phyloP scores from a whole-genome alignment of 64 coral and sea anemone genomes.

The Pocillopora damicornis region DNA sequence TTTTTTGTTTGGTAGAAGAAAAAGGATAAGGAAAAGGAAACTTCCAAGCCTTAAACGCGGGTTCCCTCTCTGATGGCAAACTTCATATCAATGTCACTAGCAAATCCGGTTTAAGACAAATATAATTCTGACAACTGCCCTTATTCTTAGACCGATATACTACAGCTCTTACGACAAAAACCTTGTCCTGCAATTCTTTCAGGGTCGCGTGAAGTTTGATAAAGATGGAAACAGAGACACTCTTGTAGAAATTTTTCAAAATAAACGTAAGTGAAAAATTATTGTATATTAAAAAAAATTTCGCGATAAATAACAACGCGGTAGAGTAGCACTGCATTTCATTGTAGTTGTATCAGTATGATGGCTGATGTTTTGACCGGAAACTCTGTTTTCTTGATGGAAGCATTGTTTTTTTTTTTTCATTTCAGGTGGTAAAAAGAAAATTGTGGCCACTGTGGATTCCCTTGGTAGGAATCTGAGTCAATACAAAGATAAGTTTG shows the following conservation, averaged over 20 bases:
- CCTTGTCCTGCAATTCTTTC: neutral
- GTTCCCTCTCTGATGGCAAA: too few species aligned
- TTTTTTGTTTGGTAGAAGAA: too few species aligned
- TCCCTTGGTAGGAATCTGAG: slow-evolving; percentile 5
- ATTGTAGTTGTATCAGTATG: too few species aligned
- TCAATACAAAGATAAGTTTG: slow-evolving; percentile 19
- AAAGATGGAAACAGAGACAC: slow-evolving; percentile 63
- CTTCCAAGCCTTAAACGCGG: too few species aligned
- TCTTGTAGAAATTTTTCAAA: slow-evolving; percentile 46
- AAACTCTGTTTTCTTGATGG: too few species aligned
- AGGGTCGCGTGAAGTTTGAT: slow-evolving; percentile 73
- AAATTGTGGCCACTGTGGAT: slow-evolving; percentile 26
- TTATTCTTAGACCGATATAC: neutral
- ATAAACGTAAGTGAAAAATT: slow-evolving; percentile 36
- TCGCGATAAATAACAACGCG: too few species aligned
- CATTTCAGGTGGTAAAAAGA: slow-evolving; percentile 31
- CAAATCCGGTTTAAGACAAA: too few species aligned
- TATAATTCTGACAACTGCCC: too few species aligned
- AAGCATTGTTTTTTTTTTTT: neutral
- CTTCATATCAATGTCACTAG: too few species aligned
- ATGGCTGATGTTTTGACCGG: neutral
- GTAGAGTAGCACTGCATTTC: too few species aligned
- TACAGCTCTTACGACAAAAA: too few species aligned
- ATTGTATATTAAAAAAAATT: neutral
- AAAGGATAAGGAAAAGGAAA: too few species aligned